Base-by-base conservation (phyloP, 2,888 invertebrate genomes). In the Cerceris ruficornis region DNA sequence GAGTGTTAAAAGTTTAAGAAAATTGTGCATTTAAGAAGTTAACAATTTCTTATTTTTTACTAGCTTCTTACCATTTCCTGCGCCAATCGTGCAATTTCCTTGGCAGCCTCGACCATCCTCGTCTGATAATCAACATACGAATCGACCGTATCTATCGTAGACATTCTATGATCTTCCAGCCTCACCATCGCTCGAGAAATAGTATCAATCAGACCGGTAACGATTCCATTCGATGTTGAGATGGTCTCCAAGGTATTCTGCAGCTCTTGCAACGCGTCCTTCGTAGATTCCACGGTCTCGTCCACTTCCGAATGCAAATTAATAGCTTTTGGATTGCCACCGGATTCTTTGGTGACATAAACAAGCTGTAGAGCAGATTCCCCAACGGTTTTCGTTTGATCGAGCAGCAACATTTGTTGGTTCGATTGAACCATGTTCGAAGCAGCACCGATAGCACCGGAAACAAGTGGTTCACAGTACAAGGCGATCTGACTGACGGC, bases 71-170 rank as follows among this genome's bases (percentile, higher is more conserved):
- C 97, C 96, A 99, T 98, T 91, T 99, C 99, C 67, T 98, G 98
- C 6, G 98, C 96, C 69, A 98, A 94, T 62, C 97, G 94, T 0
- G 98, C 97, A 81, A 99, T 98, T 92, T 99, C 98, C 93, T 99
- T 99, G 39, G 98, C 96, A 60, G 96, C 95, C 81, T 96, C 96
- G 41, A 99, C 98, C 98, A 99, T 99, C 77, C 98, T 94, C 0
- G 99, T 98, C 93, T 99, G 99, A 92, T 98, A 98, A 93, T 99
- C 98, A 4, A 98, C 99, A 92, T 97, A 99, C 59, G 95, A 95
- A 82, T 96, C 96, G 0, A 95, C 93, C 0, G 95, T 94, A 2
- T 96, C 96, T 75, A 96, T 93, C 8, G 96, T 93, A 0, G 96
- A 96, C 91, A 95, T 94, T 78, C 94, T 94, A 90, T 96, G 95